Evolutionary conservation across 2,113 vertebrate genomes (phyloP).

Genomic region (Corythornis vintsioides): DNA sequence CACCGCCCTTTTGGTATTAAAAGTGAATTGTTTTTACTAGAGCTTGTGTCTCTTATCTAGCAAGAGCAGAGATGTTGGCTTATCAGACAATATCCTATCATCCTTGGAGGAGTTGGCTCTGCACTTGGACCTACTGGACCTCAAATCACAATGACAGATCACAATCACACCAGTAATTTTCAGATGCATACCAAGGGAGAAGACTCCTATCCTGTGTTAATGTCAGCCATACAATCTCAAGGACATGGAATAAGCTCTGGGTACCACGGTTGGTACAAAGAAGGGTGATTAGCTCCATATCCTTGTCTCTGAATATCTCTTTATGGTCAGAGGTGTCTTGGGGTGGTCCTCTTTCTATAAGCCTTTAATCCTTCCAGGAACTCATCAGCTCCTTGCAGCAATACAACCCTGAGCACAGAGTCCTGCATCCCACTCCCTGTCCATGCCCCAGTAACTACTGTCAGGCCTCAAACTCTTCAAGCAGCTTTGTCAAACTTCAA

Average conservation of each 20-base stretch:
- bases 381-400: rapidly evolving
- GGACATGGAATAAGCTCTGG: not conserved
- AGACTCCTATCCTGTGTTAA: not conserved
- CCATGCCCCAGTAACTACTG: not conserved
- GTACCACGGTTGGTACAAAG: rapidly evolving
- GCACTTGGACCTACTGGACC: not conserved
- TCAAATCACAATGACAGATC: not conserved
- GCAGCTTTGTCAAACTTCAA: conserved; percentile 34
- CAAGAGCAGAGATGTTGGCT: not conserved
- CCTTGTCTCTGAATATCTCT: not conserved
- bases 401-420: not conserved
- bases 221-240: not conserved
- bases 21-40: not conserved
- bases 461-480: conserved; percentile 11
- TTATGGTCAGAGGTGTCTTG: not conserved
- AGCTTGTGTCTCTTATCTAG: not conserved
- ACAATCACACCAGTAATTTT: not conserved
- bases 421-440: not conserved
- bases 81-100: not conserved
- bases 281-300: not conserved
- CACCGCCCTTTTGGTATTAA: not conserved
- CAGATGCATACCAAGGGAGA: not conserved
- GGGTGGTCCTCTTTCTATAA: rapidly evolving
- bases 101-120: not conserved
- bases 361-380: not conserved